phyloP scores from a whole-genome alignment of 2,888 invertebrate species.

The Masnerella sp. region DNA sequence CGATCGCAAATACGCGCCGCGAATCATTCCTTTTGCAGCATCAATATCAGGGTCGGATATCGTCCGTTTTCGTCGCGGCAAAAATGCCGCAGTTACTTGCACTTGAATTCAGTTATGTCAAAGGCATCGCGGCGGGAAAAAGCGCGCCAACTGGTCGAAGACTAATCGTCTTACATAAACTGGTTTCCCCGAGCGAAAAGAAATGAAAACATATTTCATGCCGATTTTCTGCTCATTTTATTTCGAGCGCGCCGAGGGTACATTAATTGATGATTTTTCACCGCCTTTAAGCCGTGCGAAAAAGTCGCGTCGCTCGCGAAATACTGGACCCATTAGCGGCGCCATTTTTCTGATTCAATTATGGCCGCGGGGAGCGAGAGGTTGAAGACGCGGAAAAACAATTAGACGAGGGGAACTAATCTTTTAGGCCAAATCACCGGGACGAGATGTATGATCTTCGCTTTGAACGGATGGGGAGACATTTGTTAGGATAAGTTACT shows the following conservation, averaged over 20 bases:
- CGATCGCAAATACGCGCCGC: slow-evolving; percentile 24
- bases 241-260: slow-evolving; percentile 39
- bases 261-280: slow-evolving; percentile 51
- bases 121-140: slow-evolving; percentile 35
- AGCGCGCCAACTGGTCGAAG: slow-evolving; percentile 48
- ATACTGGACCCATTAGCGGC: slow-evolving; percentile 31
- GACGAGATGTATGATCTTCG: no score
- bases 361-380: not conserved
- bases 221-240: slow-evolving; percentile 57
- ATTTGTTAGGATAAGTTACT: no score
- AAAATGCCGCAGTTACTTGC: slow-evolving; percentile 44
- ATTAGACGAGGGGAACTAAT: not conserved
- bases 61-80: slow-evolving; percentile 29
- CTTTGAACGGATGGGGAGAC: no score
- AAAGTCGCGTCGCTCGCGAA: slow-evolving; percentile 16
- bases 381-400: not conserved
- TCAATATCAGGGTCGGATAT: slow-evolving; percentile 51
- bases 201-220: slow-evolving; percentile 56
- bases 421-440: no score
- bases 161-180: slow-evolving; percentile 57
- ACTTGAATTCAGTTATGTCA: slow-evolving; percentile 52
- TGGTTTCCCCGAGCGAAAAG: slow-evolving; percentile 42
- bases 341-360: slow-evolving; percentile 27
- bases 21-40: slow-evolving; percentile 39
- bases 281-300: slow-evolving; percentile 16